Conservation (phyloP, 1,140 invertebrate species). For the Melanaphis sacchari region DNA sequence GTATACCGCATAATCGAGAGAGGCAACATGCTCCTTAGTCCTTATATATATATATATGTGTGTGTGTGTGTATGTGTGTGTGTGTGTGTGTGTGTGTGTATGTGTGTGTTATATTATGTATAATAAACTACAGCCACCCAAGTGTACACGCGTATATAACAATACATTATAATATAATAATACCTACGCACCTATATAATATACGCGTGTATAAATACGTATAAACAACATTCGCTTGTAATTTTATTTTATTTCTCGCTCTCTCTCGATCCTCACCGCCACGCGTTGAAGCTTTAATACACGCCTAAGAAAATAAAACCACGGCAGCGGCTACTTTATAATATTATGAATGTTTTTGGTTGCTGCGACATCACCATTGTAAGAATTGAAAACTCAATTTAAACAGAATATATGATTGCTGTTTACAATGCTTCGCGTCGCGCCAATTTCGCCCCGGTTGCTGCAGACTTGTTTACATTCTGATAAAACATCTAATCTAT, state of each 20-base stretch:
- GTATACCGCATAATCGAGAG: not conserved
- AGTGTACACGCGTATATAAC: not conserved
- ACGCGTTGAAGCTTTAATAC: not conserved
- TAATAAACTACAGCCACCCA: not conserved
- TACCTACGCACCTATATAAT: not conserved
- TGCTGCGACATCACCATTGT: not conserved
- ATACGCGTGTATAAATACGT: not conserved
- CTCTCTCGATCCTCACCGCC: not conserved
- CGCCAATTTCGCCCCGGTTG: not conserved
- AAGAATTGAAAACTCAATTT: conserved; percentile 47
- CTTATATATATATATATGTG: not conserved
- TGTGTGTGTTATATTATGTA: not conserved
- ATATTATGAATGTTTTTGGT: not conserved
- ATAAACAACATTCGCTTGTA: not conserved
- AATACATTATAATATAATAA: too few relatives aligned
- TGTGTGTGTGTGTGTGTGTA: too few relatives aligned
- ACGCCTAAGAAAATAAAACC: not conserved
- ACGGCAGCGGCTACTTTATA: not conserved
- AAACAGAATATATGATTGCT: conserved; percentile 54
- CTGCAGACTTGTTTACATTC: not conserved
- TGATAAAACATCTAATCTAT: conserved; percentile 19
- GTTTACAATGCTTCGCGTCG: conserved; percentile 16
- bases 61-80: too few relatives aligned
- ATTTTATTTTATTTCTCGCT: not conserved
- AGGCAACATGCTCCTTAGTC: not conserved